Evolutionary conservation across 35 echinoderm and acorn worm species (phyloP), one percentile per base, ranked within the genome.

Genomic region (Antedon bifida): DNA sequence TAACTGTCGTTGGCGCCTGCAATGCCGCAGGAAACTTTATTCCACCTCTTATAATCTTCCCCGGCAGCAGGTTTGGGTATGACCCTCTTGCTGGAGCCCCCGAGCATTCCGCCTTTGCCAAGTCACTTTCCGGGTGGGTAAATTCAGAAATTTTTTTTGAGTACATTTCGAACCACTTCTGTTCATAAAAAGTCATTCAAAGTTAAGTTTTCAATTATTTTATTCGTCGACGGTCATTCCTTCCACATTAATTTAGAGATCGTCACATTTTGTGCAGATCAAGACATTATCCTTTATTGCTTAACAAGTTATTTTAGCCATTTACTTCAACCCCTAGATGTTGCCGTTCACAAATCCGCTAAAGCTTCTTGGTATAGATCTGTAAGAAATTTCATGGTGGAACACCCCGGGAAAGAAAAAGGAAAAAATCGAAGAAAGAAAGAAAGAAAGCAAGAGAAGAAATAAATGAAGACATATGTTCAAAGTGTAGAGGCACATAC

Each of bases 191-290:
- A 76, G 31, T 39, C 46, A 19, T 0, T 9, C 0, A 29, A 31
- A 5, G 19, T 32, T 26, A 34, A 78, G 11, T 79, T 89, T 30
- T 81, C 87, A 0, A 78, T 89, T 12, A 36, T 89, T 7, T 34
- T 89, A 14, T 78, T 89, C 11, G 39, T 85, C 3, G 78, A 86
- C 45, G 83, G 87, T 29, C 86, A 92, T 36, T 64, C 74, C 7
- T 73, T 34, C 10, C 82, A 93, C 79, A 64, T 89, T 1, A 90
- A 74, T 31, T 35, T 90, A 14, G 45, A 93, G 42, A 89, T 84
- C 14, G 84, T 84, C 31, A 83, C 73, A 32, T 84, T 89, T 32
- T 90, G 91, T 44, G 55, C 36, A 33, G 74, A 42, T 8, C 51
- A 93, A 35, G 73, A 39, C 0, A 81, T 89, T 2, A 45, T 89